phyloP scores from a whole-genome alignment of 2,888 invertebrate genomes.

The Acronicta aceris region DNA sequence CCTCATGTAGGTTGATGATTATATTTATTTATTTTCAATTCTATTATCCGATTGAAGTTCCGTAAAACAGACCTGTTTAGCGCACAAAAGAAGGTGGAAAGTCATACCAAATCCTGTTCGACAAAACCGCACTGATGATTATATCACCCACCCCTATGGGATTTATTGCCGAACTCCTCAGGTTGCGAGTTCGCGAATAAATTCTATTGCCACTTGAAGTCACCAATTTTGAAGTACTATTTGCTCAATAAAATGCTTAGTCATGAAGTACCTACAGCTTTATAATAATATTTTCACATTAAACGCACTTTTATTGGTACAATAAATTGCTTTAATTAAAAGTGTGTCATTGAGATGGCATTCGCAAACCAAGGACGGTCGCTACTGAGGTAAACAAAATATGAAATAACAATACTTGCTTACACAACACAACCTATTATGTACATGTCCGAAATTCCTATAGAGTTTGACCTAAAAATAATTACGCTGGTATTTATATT shows the following conservation, averaged over 20 bases:
- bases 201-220: neutral
- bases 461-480: neutral
- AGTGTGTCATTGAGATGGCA: conserved; percentile 37
- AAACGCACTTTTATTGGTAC: conserved; percentile 33
- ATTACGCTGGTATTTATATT: too few relatives aligned
- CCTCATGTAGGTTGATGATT: too few relatives aligned
- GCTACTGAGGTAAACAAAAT: conserved; percentile 20
- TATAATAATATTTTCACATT: conserved; percentile 34
- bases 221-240: conserved; percentile 26
- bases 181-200: too few relatives aligned
- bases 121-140: too few relatives aligned
- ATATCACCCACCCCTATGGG: too few relatives aligned
- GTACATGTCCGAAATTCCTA: neutral
- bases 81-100: too few relatives aligned
- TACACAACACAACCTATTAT: neutral
- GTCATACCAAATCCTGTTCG: too few relatives aligned
- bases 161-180: too few relatives aligned
- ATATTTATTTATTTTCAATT: too few relatives aligned
- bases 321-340: conserved; percentile 43
- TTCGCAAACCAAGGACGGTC: conserved; percentile 25
- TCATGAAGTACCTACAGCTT: conserved; percentile 29
- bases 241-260: conserved; percentile 31
- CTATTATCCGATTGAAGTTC: too few relatives aligned
- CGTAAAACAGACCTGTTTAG: too few relatives aligned
- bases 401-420: conserved; percentile 10